Percentiles rank a stretch among this genome's conserved stretches.
These are phyloP conservation scores for Luehdorfia chinensis DNA, from an alignment of 1,140 invertebrate genomes.

Conservation along the genomic window DNA sequence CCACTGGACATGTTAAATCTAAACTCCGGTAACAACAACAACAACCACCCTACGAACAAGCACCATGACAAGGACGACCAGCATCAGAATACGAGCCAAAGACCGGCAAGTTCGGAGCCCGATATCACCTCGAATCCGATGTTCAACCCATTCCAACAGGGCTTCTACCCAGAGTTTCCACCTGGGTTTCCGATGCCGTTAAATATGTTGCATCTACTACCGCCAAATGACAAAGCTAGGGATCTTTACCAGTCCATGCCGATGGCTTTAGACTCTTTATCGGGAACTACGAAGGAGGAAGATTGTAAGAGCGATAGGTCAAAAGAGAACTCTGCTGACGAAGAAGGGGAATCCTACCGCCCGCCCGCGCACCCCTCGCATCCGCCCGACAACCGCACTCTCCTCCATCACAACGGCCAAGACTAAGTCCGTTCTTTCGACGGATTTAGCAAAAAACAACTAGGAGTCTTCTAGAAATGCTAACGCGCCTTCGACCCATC, in stretches of 20 bases:
- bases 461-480: neutral
- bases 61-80: conserved; percentile 74
- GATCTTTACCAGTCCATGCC: conserved; percentile 77
- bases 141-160: conserved; percentile 84
- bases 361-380: conserved; percentile 74
- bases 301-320: conserved; percentile 81
- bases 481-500: conserved; percentile 2
- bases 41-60: conserved; percentile 79
- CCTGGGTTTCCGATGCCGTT: conserved; percentile 88
- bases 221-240: conserved; percentile 84
- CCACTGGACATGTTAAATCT: conserved; percentile 83
- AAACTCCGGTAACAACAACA: conserved; percentile 84
- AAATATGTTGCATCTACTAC: conserved; percentile 88
- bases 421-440: conserved; percentile 73
- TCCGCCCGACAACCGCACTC: conserved; percentile 76
- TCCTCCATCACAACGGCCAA: conserved; percentile 82
- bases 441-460: conserved; percentile 1
- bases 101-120: conserved; percentile 80
- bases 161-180: conserved; percentile 89
- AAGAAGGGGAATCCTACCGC: conserved; percentile 78
- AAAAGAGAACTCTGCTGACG: conserved; percentile 81
- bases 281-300: conserved; percentile 77
- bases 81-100: conserved; percentile 71
- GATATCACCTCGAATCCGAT: conserved; percentile 79
- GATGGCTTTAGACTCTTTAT: conserved; percentile 71